These are phyloP conservation scores for Drosophila sproati DNA, from an alignment of 1,140 invertebrate species.

Conservation along the genomic window DNA sequence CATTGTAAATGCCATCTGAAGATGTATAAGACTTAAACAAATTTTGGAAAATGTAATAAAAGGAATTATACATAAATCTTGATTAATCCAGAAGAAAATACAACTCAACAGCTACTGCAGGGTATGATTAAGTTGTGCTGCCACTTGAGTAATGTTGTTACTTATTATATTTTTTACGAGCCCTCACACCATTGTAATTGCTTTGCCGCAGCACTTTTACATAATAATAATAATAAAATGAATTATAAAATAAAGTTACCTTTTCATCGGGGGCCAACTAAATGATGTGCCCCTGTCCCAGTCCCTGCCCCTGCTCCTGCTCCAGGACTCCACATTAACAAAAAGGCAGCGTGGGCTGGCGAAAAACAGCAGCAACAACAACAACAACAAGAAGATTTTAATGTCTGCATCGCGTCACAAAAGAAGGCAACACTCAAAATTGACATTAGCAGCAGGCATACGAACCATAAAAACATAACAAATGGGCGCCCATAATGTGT, in stretches of 20 bases:
- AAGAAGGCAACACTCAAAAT: conserved; percentile 75
- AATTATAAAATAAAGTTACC: conserved; percentile 82
- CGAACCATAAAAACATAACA: conserved; percentile 81
- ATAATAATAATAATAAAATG: conserved; percentile 81
- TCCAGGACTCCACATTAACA: neutral
- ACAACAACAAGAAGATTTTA: conserved; percentile 49
- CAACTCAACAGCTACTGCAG: neutral
- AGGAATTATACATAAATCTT: too few relatives aligned
- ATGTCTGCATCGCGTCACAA: conserved; percentile 64
- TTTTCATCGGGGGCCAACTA: conserved; percentile 63
- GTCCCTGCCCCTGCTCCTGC: conserved; percentile 1
- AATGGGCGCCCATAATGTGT: conserved; percentile 79
- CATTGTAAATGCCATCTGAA: too few relatives aligned
- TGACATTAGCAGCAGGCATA: conserved; percentile 81
- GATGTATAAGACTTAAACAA: too few relatives aligned
- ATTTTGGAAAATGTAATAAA: too few relatives aligned
- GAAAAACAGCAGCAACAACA: neutral
- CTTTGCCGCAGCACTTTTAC: conserved; percentile 74
- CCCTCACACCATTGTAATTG: conserved; percentile 69
- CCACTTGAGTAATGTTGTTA: neutral
- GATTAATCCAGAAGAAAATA: too few relatives aligned
- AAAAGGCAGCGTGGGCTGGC: neutral
- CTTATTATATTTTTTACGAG: conserved; percentile 54
- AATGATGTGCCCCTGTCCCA: conserved; percentile 50
- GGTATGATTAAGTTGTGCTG: conserved; percentile 6